These are phyloP conservation scores for Dendrolimus punctatus DNA, from an alignment of 1,140 invertebrate genomes.

Conservation along the genomic window DNA sequence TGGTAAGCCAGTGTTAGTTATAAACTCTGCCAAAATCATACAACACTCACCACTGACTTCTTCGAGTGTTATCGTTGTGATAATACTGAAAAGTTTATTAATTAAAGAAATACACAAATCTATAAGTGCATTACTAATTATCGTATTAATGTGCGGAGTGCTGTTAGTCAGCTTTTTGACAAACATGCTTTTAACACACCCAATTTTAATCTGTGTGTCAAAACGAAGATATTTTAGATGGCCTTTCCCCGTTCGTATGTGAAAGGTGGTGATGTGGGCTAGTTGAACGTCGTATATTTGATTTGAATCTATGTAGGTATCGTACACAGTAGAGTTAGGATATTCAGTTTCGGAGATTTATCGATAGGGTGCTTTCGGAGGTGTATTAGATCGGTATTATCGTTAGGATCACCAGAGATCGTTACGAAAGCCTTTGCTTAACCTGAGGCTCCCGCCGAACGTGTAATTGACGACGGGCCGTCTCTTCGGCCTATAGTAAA, in stretches of 20 bases:
- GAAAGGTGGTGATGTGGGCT: slow-evolving; percentile 1
- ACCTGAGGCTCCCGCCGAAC: slow-evolving; percentile 63
- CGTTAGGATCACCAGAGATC: slow-evolving; percentile 52
- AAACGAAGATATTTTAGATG: slow-evolving; percentile 57
- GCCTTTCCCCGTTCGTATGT: slow-evolving; percentile 3
- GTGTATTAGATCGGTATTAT: slow-evolving; percentile 25
- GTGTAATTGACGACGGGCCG: slow-evolving; percentile 47
- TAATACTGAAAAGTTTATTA: slow-evolving; percentile 54
- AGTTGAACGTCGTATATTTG: neutral
- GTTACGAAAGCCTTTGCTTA: slow-evolving; percentile 56
- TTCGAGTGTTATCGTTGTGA: slow-evolving; percentile 59
- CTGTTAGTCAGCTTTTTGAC: slow-evolving; percentile 61
- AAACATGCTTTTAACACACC: slow-evolving; percentile 58
- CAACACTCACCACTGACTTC: slow-evolving; percentile 68
- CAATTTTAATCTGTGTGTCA: slow-evolving; percentile 44
- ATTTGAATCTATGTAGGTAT: slow-evolving; percentile 20
- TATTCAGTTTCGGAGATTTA: slow-evolving; percentile 9
- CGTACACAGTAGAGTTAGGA: slow-evolving; percentile 44
- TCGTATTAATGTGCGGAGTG: slow-evolving; percentile 54
- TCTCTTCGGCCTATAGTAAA: slow-evolving; percentile 40
- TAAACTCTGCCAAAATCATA: slow-evolving; percentile 52
- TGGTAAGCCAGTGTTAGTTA: slow-evolving; percentile 50
- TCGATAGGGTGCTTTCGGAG: slow-evolving; percentile 25
- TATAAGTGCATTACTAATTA: slow-evolving; percentile 52
- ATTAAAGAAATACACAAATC: slow-evolving; percentile 52